These are phyloP conservation scores for Euspilapteryx auroguttella DNA, from an alignment of 2,888 invertebrate species.

Conservation along the genomic window DNA sequence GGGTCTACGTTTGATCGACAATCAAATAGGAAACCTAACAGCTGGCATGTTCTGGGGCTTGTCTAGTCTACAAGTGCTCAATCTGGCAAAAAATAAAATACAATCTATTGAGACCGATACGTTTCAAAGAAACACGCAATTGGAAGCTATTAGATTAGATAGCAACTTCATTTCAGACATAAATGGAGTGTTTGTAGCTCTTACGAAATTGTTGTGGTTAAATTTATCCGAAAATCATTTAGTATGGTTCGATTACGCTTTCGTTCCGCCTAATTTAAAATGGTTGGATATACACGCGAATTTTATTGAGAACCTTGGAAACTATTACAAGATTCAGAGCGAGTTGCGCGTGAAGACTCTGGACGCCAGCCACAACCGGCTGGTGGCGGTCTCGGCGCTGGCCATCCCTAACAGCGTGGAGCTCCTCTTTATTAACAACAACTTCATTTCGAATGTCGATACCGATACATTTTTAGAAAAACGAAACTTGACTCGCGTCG, in stretches of 20 bases:
- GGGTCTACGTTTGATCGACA: conserved; percentile 86
- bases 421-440: conserved; percentile 85
- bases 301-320: conserved; percentile 82
- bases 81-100: conserved; percentile 88
- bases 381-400: conserved; percentile 75
- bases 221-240: conserved; percentile 90
- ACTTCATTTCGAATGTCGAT: conserved; percentile 77
- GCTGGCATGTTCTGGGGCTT: conserved; percentile 85
- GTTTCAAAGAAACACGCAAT: conserved; percentile 79
- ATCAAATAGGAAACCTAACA: conserved; percentile 85
- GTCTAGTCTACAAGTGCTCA: conserved; percentile 80
- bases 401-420: conserved; percentile 88
- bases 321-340: conserved; percentile 84
- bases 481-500: conserved; percentile 79
- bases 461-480: conserved; percentile 86
- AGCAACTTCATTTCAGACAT: conserved; percentile 87
- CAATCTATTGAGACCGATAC: conserved; percentile 82
- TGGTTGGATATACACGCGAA: conserved; percentile 91
- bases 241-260: conserved; percentile 91
- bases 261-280: conserved; percentile 83
- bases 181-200: conserved; percentile 84
- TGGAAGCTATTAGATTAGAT: conserved; percentile 86
- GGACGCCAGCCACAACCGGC: conserved; percentile 87
- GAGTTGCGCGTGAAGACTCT: conserved; percentile 79
- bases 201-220: conserved; percentile 81